Conservation (phyloP, 2,113 vertebrate species). For the Microcebus tavaratra region DNA sequence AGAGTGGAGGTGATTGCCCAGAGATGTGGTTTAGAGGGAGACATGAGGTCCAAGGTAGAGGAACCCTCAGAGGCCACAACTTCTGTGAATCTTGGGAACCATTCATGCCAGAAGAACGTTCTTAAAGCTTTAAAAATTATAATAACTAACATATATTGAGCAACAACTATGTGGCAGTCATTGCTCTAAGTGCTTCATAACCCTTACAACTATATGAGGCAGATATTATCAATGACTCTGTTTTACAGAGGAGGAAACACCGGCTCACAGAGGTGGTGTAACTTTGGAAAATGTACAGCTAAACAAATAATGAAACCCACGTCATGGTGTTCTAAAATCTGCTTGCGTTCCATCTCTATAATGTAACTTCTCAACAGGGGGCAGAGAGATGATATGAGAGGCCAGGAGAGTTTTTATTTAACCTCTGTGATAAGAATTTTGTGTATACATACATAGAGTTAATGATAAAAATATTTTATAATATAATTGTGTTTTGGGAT, state of each 20-base stretch:
- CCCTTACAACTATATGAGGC: not conserved
- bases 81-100: not conserved
- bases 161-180: not conserved
- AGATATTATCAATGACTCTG: not conserved
- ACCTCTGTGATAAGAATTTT: not conserved
- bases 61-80: not conserved
- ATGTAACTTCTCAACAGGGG: not conserved
- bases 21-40: not conserved
- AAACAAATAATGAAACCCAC: not conserved
- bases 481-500: not conserved
- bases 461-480: not conserved
- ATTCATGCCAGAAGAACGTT: not conserved
- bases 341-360: not conserved
- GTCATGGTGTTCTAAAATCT: not conserved
- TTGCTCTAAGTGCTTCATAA: not conserved
- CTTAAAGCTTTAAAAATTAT: not conserved
- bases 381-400: not conserved
- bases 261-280: not conserved
- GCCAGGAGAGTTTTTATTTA: not conserved
- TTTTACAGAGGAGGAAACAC: not conserved
- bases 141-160: not conserved
- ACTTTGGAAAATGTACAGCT: not conserved
- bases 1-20: not conserved
- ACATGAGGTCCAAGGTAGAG: not conserved
- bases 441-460: not conserved